Conservation (phyloP, 2,797 vertebrate genomes). For the Lates japonicus region DNA sequence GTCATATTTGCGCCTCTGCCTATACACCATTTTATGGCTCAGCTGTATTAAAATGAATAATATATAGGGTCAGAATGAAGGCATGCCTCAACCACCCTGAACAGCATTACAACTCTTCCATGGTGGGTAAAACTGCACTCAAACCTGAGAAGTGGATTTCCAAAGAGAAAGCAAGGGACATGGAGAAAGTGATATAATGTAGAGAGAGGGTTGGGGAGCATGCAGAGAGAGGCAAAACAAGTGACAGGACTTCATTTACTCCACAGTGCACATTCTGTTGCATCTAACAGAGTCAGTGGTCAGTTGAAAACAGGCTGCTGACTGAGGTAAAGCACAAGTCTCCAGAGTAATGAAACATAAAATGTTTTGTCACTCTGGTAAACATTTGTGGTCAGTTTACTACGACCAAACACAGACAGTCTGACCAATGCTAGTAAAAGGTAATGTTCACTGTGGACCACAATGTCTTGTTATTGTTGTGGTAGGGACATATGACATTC, state of each 20-base stretch:
- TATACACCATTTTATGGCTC: slow-evolving; percentile 66
- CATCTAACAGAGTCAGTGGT: slow-evolving; percentile 4
- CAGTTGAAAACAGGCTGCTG: not conserved
- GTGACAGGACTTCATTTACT: not conserved
- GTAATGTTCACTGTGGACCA: not conserved
- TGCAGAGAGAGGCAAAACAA: not conserved
- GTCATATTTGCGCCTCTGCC: slow-evolving; percentile 62
- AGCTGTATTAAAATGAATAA: slow-evolving; percentile 80
- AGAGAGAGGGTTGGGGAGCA: slow-evolving; percentile 8
- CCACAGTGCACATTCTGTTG: not conserved
- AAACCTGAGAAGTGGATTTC: slow-evolving; percentile 51
- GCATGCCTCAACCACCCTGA: slow-evolving; percentile 53
- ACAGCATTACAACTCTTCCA: slow-evolving; percentile 53
- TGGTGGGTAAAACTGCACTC: slow-evolving; percentile 41
- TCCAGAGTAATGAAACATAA: not conserved
- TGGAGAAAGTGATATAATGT: slow-evolving; percentile 23
- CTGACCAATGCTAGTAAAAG: not conserved
- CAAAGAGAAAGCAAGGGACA: slow-evolving; percentile 43
- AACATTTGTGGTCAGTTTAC: not conserved
- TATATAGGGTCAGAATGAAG: slow-evolving; percentile 69
- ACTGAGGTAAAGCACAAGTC: not conserved
- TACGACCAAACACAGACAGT: not conserved
- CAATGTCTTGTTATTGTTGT: not conserved
- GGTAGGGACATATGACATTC: not conserved
- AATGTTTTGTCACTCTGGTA: not conserved